Evolutionary conservation across 2,888 invertebrate species (phyloP), one percentile per base, ranked within the genome.

Genomic region (Tortrix viridana): DNA sequence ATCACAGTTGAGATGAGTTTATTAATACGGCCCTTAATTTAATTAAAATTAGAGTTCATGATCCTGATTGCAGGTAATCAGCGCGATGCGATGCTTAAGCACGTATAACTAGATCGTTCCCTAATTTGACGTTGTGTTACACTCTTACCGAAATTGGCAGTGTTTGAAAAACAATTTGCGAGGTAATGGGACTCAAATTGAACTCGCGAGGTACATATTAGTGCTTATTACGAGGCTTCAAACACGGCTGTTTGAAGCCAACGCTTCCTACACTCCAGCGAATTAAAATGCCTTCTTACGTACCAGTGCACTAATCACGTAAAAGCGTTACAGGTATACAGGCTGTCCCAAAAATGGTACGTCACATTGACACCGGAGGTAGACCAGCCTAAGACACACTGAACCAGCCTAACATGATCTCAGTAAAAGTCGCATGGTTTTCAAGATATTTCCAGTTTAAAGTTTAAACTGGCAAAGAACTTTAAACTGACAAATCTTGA

Each of bases 181-280:
- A 69, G 52, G 68, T 74, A 76, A 73, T 75, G 73, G 69, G 67
- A 60, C 70, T 69, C 65, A 74, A 76, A 80, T 78, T 69, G 70
- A 68, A 67, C 71, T 70, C 54, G 60, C 44, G 66, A 67, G 65
- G 65, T 69, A 62, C 70, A 66, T 71, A 77, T 79, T 76, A 77
- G 67, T 58, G 62, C 71, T 78, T 70, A 80, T 81, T 81, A 80
- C 70, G 46, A 50, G 68, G 67, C 64, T 70, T 72, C 70, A 74
- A 77, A 73, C 72, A 73, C 70, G 62, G 70, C 59, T 63, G 53
- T 70, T 65, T 65, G 71, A 65, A 74, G 55, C 55, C 43, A 46
- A 48, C 57, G 71, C 75, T 80, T 80, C 77, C 78, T 78, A 75
- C 68, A 73, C 67, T 71, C 65, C 46, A 32, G 65, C 46, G 41